Evolutionary conservation across 30 jellyfish, hydroid and myxozoan species (phyloP), one percentile per base, ranked within the genome.

Genomic region (Cassiopea xamachana): DNA sequence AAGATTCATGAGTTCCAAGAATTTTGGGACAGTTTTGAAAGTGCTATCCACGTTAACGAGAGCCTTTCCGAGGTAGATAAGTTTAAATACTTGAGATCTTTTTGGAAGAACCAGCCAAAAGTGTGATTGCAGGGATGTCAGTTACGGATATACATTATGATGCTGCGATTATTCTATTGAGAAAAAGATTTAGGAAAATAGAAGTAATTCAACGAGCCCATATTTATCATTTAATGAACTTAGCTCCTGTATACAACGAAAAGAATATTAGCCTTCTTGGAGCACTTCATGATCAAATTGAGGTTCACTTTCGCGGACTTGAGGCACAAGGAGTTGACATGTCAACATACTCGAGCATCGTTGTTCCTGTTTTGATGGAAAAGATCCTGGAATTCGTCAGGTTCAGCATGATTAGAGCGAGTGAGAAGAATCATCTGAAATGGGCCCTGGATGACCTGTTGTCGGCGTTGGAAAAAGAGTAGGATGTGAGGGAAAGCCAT

Each of bases 281-380:
- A 72, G 60, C 71, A 16, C 71, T 87, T 13, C 94, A 76, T 84
- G 94, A 87, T 77, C 90, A 87, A 47, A 87, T 87, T 44, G 89
- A 75, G 89, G 69, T 80, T n/a, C 89, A 79, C 55, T 87, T 47
- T 70, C 89, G 94, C 59, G 94, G 89, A 72, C 89, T 87, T 67
- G 84, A 87, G 89, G 94, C 90, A 46, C 77, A 60, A 12, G 85
- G 78, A 39, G 94, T 77, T 7, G 84, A 87, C 84, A 87, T 15
- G 74, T 17, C 51, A 13, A n/a, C 89, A 14, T 87, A 75, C 79
- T 58, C 84, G 2, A 16, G 67, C 58, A 68, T 87, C 48, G 49
- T 87, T 43, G 94, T 87, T n/a, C 90, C 94, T 4, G 55, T 72
- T 39, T 49, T 87, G 45, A 69, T 87, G 89, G 90, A 79, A 48